Conservation (phyloP, 2,888 invertebrate species). For the Cyclophora punctaria region DNA sequence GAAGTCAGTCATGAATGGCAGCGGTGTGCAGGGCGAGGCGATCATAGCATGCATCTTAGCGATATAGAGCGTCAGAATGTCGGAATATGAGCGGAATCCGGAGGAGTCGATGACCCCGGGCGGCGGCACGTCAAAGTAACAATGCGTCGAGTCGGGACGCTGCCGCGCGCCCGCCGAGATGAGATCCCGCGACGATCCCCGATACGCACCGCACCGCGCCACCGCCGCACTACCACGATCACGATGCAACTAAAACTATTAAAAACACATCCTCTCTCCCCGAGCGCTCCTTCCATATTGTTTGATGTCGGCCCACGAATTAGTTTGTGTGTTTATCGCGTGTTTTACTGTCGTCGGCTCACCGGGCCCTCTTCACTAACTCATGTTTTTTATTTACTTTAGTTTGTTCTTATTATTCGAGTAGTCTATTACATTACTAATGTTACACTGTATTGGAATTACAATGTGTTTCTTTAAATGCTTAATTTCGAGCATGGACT, state of each 20-base stretch:
- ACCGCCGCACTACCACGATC: constrained; percentile 9
- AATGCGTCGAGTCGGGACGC: constrained; percentile 51
- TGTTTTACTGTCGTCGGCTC: constrained; percentile 23
- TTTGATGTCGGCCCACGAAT: constrained; percentile 19
- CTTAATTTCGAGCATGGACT: too few species aligned
- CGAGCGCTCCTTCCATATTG: constrained; percentile 1
- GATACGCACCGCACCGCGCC: constrained; percentile 17
- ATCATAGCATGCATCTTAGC: constrained; percentile 11
- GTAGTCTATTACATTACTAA: too few species aligned
- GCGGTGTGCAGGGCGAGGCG: constrained; percentile 4
- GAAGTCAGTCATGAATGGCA: too few species aligned
- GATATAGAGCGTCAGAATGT: constrained; percentile 34
- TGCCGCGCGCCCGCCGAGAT: constrained; percentile 19
- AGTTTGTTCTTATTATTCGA: constrained; percentile 10
- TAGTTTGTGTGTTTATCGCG: constrained; percentile 27
- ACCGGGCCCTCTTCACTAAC: not conserved
- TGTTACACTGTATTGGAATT: too few species aligned
- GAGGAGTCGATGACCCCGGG: constrained; percentile 65
- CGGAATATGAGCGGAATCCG: constrained; percentile 66
- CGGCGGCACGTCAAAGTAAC: constrained; percentile 67
- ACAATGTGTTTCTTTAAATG: too few species aligned
- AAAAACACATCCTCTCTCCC: constrained; percentile 10
- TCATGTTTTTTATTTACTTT: not conserved
- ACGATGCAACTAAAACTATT: constrained; percentile 12
- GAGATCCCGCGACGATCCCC: constrained; percentile 27